A percentile compares a stretch with the other conserved stretches of the same genome.
Conservation (phyloP, 2,888 invertebrate species). For the Phytoseiulus persimilis region DNA sequence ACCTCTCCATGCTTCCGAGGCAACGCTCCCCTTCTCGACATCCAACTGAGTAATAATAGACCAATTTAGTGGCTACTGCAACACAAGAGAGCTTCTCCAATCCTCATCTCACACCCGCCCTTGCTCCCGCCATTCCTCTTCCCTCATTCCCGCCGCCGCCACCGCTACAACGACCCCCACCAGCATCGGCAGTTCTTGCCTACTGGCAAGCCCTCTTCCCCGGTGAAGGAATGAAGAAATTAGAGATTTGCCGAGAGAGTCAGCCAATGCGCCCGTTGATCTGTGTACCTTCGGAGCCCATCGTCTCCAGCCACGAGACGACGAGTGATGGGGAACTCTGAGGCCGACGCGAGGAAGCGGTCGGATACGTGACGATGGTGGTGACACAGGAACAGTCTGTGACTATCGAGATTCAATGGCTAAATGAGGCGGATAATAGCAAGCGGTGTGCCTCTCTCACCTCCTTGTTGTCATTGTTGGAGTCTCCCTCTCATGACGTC, state of each 20-base stretch:
- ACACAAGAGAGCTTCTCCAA: not conserved
- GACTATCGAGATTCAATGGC: not conserved
- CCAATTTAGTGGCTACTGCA: conserved; percentile 5
- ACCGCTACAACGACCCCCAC: not conserved
- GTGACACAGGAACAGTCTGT: not conserved
- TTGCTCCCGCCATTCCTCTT: not conserved
- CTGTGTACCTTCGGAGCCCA: not conserved
- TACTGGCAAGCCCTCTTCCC: not conserved
- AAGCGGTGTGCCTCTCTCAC: not conserved
- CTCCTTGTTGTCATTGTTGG: not conserved
- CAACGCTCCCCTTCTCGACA: not conserved
- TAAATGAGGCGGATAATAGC: not conserved
- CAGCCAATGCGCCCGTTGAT: not conserved
- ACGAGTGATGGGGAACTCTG: not conserved
- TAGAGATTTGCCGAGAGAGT: not conserved
- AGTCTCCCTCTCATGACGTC: not conserved
- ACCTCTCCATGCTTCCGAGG: not conserved
- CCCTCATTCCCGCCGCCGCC: not conserved
- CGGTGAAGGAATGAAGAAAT: not conserved
- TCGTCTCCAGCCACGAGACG: not conserved
- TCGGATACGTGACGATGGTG: not conserved
- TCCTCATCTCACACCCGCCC: conserved; percentile 5
- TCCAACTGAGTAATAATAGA: conserved; percentile 5
- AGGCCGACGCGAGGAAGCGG: not conserved
- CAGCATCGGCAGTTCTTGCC: not conserved